phyloP scores from a whole-genome alignment of 2,888 invertebrate genomes.

The Polydesmus complanatus region DNA sequence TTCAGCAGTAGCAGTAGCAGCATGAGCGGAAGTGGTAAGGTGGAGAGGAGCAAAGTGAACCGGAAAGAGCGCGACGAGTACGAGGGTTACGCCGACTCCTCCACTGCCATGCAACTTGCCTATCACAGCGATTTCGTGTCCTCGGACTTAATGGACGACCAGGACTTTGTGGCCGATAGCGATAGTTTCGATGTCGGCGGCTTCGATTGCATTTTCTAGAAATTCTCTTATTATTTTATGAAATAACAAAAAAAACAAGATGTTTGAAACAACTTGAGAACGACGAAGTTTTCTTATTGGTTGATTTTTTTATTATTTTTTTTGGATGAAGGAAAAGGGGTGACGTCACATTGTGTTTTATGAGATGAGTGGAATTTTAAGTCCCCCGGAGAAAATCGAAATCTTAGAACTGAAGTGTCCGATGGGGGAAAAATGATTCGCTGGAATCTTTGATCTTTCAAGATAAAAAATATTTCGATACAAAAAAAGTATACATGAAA shows the following conservation, averaged over 20 bases:
- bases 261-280: not conserved
- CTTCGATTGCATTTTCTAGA: slow-evolving; percentile 7
- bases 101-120: slow-evolving; percentile 2
- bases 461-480: too few species aligned
- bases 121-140: not conserved
- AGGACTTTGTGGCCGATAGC: not conserved
- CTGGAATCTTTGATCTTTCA: too few species aligned
- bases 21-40: slow-evolving; percentile 9
- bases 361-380: too few species aligned
- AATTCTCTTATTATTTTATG: too few species aligned
- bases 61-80: not conserved
- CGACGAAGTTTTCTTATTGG: not conserved
- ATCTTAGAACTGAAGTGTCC: too few species aligned
- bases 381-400: too few species aligned
- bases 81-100: not conserved
- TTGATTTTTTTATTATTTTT: too few species aligned
- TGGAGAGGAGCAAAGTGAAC: not conserved
- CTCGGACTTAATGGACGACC: not conserved
- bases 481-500: too few species aligned
- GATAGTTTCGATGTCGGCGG: slow-evolving; percentile 6
- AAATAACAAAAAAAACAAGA: not conserved
- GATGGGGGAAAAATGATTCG: too few species aligned
- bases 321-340: too few species aligned
- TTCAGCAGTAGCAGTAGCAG: slow-evolving; percentile 19
- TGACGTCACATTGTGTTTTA: too few species aligned